These are phyloP conservation scores for Brachionus manjavacas DNA, from an alignment of 1,140 invertebrate species.

Conservation along the genomic window DNA sequence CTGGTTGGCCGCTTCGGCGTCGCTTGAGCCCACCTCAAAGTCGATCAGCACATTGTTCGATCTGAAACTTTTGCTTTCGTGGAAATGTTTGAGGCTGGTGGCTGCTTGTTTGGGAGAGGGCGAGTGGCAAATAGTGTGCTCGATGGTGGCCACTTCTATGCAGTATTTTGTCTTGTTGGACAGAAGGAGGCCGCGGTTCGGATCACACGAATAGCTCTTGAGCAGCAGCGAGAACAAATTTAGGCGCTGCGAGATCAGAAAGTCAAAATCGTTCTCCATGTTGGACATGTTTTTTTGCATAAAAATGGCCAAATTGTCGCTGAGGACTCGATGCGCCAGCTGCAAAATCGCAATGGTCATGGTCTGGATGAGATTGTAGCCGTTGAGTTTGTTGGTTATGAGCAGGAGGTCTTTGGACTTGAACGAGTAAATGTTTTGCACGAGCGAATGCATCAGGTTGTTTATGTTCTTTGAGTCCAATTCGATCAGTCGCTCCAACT, in stretches of 20 bases:
- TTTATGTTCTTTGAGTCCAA: not conserved
- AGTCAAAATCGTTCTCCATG: not conserved
- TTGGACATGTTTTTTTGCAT: not conserved
- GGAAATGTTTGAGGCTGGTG: not conserved
- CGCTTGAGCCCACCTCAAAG: not conserved
- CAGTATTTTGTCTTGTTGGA: constrained; percentile 15
- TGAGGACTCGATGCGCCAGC: not conserved
- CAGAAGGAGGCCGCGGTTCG: not conserved
- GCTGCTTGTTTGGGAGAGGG: no score
- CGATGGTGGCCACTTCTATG: not conserved
- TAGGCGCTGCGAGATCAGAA: not conserved
- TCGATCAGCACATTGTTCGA: not conserved
- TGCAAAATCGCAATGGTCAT: not conserved
- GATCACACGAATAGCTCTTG: not conserved
- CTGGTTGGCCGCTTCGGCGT: not conserved
- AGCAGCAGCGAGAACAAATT: not conserved
- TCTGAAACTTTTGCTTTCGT: not conserved
- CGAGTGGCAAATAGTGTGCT: no score
- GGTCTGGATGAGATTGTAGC: constrained; percentile 32
- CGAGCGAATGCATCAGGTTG: not conserved
- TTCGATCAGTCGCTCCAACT: not conserved
- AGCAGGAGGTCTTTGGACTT: constrained; percentile 10
- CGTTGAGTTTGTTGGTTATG: not conserved
- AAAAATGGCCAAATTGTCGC: not conserved
- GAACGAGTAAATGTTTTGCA: not conserved